Evolutionary conservation across 2,797 vertebrate genomes (phyloP), one percentile per base, ranked within the genome.

Genomic region (Melanotaenia trifasciata): DNA sequence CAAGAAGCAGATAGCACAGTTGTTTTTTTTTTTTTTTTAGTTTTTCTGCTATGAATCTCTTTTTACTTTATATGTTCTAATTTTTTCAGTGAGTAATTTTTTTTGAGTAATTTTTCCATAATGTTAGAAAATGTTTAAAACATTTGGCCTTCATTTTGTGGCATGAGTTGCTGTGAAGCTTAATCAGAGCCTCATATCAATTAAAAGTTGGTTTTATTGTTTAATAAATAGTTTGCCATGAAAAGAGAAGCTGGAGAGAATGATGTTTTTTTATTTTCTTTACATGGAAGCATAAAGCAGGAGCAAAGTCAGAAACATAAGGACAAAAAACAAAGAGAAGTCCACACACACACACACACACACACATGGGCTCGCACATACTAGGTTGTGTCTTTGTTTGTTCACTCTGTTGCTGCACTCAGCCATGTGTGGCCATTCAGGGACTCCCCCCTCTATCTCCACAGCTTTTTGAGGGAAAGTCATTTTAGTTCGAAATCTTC

Each of bases 401-500:
- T 93, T 93, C 93, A 90, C 92, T 92, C 92, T 95, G 95, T 95
- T 95, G 94, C 95, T 95, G 93, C 92, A 92, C 90, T 92, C 93
- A 87, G 94, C 90, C 89, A 77, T 70, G 83, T 89, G 93, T 93
- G 79, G 77, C 93, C 90, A 92, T 92, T 95, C 90, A 85, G 95
- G 94, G 94, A 95, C 96, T 96, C 95, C 95, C 95, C 83, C 53
- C 70, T 93, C 92, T 93, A 95, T 95, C 96, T 95, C 92, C 86
- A 87, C 92, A 60, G 94, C 93, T 75, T 96, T 96, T 96, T 96
- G 90, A 94, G 95, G 74, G 96, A 97, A 97, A 97, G 96, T 96
- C 96, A 97, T 97, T 97, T 95, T 95, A 95, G 95, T 96, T 96
- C 89, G 92, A 97, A 97, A 97, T 97, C 94, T 96, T 96, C 94